Evolutionary conservation across 2,797 vertebrate genomes (phyloP), one percentile per base, ranked within the genome.

Genomic region (Nannoperca australis): DNA sequence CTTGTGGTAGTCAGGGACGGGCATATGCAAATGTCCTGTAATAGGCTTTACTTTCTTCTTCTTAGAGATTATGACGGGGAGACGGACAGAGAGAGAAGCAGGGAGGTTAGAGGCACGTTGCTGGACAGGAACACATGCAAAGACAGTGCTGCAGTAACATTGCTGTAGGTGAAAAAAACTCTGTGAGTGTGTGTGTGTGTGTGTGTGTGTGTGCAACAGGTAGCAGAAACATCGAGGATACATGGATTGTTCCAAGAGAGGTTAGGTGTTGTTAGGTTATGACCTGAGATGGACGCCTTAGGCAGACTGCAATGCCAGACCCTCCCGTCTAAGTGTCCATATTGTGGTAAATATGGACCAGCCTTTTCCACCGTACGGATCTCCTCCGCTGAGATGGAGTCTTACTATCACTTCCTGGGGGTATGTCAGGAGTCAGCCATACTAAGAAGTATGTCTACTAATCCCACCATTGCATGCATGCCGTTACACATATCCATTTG

Each of bases 341-440:
- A 79, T 58, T 96, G 96, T 78, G 94, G 95, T 65, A 89, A 84
- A 70, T 89, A 92, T 79, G 85, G 84, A 24, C 82, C 76, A 36
- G 83, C 73, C 65, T 96, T 94, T 76, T 94, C 94, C 34, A 82
- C 91, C n/a, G 91, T 97, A 69, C 93, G 94, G 83, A 97, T 98
- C 88, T 96, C 96, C 18, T 92, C 94, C 22, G 94, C 91, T 40
- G 97, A 98, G 93, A 98, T 98, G 97, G 94, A 96, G 86, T 95
- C 95, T 13, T 98, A 97, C 24, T 93, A 95, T 82, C 92, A 78
- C 85, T 95, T 98, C 85, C 85, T 97, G 78, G 92, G 81, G 86
- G 93, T 92, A 83, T 98, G 97, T 88, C 32, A 91, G 89, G 94
- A 94, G 66, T 69, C 44, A 30, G 79, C 91, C 77, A 77, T 84